Conservation (phyloP, 2,797 vertebrate genomes). For the Darevskia mixta region DNA sequence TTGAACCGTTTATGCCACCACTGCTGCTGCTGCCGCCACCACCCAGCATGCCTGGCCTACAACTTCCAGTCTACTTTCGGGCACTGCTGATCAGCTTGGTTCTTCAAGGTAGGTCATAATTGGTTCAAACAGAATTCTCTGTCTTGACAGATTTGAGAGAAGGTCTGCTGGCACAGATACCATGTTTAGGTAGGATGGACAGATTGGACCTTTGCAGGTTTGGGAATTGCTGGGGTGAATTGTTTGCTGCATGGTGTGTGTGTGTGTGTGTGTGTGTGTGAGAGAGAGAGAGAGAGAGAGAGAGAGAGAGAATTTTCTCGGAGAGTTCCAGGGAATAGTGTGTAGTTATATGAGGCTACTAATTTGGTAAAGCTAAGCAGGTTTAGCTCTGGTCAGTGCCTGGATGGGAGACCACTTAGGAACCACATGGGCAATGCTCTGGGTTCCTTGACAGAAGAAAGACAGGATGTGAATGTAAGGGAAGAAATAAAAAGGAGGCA, state of each 20-base stretch:
- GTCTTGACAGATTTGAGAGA: not conserved
- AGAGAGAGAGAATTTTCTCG: too few relatives aligned
- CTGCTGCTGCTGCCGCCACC: not conserved
- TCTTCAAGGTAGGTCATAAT: slow-evolving; percentile 12
- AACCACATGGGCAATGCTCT: too few relatives aligned
- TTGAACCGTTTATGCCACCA: not conserved
- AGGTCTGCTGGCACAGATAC: not conserved
- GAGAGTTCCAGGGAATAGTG: too few relatives aligned
- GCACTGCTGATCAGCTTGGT: not conserved
- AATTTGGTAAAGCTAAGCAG: too few relatives aligned
- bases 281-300: too few relatives aligned
- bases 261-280: too few relatives aligned
- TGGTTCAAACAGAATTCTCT: not conserved
- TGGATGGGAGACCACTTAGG: too few relatives aligned
- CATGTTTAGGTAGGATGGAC: not conserved
- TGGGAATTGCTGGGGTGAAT: not conserved
- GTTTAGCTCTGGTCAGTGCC: too few relatives aligned
- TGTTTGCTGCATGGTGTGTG: not conserved
- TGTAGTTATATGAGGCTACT: too few relatives aligned
- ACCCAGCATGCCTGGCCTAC: not conserved
- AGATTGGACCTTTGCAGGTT: not conserved
- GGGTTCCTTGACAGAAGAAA: not conserved
- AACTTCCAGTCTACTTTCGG: not conserved
- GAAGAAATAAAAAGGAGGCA: not conserved
- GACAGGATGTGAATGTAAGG: too few relatives aligned